These are phyloP conservation scores for Chelon auratus DNA, from an alignment of 2,797 vertebrate species.

Conservation along the genomic window DNA sequence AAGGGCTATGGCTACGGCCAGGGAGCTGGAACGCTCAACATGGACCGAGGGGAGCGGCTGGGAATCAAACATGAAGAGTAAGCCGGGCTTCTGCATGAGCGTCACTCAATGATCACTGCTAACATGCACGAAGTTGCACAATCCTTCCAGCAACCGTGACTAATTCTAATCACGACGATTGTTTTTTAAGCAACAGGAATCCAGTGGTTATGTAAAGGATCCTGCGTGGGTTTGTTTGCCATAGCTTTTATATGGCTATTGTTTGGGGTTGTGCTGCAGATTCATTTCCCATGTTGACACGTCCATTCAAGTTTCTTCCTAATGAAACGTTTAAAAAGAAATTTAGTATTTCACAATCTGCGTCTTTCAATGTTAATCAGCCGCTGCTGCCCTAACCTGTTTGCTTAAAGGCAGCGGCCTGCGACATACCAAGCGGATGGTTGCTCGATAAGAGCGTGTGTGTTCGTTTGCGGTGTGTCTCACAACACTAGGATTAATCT, in stretches of 20 bases:
- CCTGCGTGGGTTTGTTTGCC: not conserved
- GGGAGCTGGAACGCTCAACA: slow-evolving; percentile 94
- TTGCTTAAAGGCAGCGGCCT: too few species aligned
- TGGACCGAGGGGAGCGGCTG: slow-evolving; percentile 94
- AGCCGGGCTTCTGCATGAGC: slow-evolving; percentile 50
- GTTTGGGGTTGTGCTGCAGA: too few species aligned
- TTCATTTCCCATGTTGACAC: not conserved
- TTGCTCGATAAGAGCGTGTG: too few species aligned
- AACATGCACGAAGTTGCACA: not conserved
- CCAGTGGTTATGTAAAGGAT: not conserved
- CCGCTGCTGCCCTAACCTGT: too few species aligned
- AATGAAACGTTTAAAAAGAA: not conserved
- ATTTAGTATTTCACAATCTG: too few species aligned
- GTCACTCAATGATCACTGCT: not conserved
- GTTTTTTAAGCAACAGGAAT: too few species aligned
- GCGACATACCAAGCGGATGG: too few species aligned
- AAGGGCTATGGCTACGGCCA: slow-evolving; percentile 97
- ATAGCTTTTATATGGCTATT: not conserved
- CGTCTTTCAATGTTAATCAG: too few species aligned
- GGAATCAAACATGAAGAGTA: slow-evolving; percentile 95
- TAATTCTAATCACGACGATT: not conserved
- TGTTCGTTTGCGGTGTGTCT: too few species aligned
- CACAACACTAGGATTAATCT: too few species aligned
- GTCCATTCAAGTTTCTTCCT: not conserved
- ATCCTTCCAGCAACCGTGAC: not conserved